A percentile compares a stretch with the other conserved stretches of the same genome.
These are phyloP conservation scores for Hypsopygia costalis DNA, from an alignment of 2,888 invertebrate species.

Conservation along the genomic window DNA sequence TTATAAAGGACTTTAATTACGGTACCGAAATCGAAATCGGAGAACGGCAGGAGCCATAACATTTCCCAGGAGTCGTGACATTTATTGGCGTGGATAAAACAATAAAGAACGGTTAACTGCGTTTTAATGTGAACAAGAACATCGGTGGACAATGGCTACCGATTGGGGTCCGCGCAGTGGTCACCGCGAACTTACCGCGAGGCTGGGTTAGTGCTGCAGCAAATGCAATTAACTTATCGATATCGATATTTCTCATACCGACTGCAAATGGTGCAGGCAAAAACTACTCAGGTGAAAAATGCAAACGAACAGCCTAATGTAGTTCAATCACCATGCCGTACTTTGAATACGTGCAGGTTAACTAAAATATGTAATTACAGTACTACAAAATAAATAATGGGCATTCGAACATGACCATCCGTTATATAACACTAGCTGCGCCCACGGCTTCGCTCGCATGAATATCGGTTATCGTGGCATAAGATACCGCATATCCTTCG, in stretches of 20 bases:
- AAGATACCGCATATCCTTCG: too few species aligned
- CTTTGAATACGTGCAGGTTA: too few species aligned
- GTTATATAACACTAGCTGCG: too few species aligned
- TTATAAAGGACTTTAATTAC: constrained; percentile 65
- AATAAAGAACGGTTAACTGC: constrained; percentile 79
- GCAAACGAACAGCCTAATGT: too few species aligned
- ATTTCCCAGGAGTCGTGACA: constrained; percentile 72
- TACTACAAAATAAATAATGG: too few species aligned
- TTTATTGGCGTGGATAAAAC: constrained; percentile 75
- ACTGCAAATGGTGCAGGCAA: too few species aligned
- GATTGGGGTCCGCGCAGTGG: constrained; percentile 67
- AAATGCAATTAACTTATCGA: constrained; percentile 22
- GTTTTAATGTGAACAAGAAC: constrained; percentile 79
- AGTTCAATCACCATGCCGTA: too few species aligned
- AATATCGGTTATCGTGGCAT: too few species aligned
- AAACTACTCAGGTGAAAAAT: too few species aligned
- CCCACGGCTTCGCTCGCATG: too few species aligned
- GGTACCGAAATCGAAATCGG: constrained; percentile 53
- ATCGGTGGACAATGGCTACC: constrained; percentile 66
- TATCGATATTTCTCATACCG: constrained; percentile 26
- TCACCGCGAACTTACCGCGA: constrained; percentile 57
- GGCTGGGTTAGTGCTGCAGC: constrained; percentile 24
- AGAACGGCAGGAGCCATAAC: constrained; percentile 39
- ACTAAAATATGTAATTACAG: too few species aligned
- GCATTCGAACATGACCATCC: too few species aligned